Conservation (phyloP, 2,797 vertebrate genomes). For the Poeciliopsis turneri region DNA sequence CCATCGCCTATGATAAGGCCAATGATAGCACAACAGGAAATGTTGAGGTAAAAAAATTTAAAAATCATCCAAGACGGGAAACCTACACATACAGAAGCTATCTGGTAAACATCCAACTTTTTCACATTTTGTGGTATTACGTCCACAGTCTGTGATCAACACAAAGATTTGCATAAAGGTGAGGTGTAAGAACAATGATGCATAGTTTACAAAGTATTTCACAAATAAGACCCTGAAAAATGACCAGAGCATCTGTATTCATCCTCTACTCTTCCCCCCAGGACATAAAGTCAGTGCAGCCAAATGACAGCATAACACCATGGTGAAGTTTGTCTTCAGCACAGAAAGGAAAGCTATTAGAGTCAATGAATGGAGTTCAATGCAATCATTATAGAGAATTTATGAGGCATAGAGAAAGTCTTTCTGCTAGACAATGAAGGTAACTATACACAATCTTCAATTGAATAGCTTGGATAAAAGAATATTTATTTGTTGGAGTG, state of each 20-base stretch:
- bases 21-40: background rate
- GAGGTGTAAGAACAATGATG: background rate
- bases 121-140: background rate
- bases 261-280: too few species aligned
- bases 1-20: background rate
- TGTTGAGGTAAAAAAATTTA: background rate
- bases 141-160: background rate
- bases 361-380: background rate
- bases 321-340: background rate
- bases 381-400: background rate
- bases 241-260: background rate
- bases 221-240: background rate
- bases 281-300: background rate
- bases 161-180: background rate
- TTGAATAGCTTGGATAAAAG: background rate
- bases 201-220: background rate
- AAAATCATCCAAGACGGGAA: slow-evolving; percentile 3
- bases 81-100: background rate
- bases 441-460: background rate
- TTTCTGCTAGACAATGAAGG: background rate
- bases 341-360: background rate
- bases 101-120: background rate
- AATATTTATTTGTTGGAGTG: background rate
- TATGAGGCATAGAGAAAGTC: background rate
- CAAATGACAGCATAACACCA: background rate